phyloP scores from a whole-genome alignment of 1,140 invertebrate genomes.

The Phymastichus coffea region DNA sequence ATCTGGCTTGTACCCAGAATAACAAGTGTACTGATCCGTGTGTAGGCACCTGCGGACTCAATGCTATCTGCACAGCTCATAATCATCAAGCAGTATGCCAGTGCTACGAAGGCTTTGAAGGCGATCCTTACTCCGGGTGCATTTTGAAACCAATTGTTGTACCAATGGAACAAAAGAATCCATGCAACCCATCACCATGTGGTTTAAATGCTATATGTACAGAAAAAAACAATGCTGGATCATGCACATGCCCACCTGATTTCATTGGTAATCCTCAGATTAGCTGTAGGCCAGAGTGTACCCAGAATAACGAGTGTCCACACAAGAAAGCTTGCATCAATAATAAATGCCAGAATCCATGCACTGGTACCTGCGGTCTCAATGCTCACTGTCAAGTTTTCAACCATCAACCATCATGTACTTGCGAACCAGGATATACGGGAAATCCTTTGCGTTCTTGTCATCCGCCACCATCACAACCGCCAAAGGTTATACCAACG shows the following conservation, averaged over 20 bases:
- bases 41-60: slow-evolving; percentile 78
- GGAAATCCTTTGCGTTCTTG: slow-evolving; percentile 77
- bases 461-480: slow-evolving; percentile 61
- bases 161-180: slow-evolving; percentile 52
- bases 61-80: slow-evolving; percentile 74
- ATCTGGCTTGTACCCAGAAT: slow-evolving; percentile 75
- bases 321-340: slow-evolving; percentile 74
- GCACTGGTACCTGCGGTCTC: slow-evolving; percentile 74
- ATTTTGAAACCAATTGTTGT: slow-evolving; percentile 54
- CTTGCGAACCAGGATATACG: slow-evolving; percentile 71
- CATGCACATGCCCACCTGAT: slow-evolving; percentile 76
- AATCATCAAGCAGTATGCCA: slow-evolving; percentile 78
- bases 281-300: slow-evolving; percentile 77
- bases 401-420: slow-evolving; percentile 80
- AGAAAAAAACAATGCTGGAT: slow-evolving; percentile 73
- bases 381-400: slow-evolving; percentile 80
- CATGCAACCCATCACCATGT: slow-evolving; percentile 81
- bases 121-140: slow-evolving; percentile 80
- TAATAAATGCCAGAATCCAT: slow-evolving; percentile 81
- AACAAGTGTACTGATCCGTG: slow-evolving; percentile 80
- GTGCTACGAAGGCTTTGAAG: slow-evolving; percentile 73
- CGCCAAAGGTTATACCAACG: slow-evolving; percentile 54
- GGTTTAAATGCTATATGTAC: slow-evolving; percentile 79
- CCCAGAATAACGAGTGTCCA: slow-evolving; percentile 78
- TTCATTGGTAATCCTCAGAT: slow-evolving; percentile 82